A percentile compares a stretch with the other conserved stretches of the same genome.
Conservation (phyloP, 2,797 vertebrate species). For the Platyrinchus mystaceus region DNA sequence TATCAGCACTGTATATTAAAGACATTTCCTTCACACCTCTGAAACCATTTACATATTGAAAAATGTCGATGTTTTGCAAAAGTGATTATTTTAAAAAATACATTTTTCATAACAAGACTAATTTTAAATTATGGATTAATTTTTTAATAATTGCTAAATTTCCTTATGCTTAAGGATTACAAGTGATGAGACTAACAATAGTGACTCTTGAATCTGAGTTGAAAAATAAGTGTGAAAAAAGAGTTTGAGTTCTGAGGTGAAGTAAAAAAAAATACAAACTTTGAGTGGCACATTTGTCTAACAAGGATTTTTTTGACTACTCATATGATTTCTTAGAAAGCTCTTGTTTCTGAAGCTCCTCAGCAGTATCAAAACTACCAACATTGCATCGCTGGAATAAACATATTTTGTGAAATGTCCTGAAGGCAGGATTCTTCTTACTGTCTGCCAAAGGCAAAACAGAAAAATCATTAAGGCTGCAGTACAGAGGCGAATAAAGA, state of each 20-base stretch:
- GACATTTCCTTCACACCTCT: constrained; percentile 53
- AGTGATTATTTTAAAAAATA: not conserved
- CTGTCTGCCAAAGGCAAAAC: not conserved
- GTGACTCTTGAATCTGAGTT: not conserved
- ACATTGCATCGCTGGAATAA: not conserved
- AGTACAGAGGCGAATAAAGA: not conserved
- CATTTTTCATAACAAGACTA: not conserved
- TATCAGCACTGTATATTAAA: constrained; percentile 63
- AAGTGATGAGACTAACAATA: not conserved
- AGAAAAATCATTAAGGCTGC: not conserved
- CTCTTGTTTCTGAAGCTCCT: not conserved
- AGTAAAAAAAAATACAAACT: not conserved
- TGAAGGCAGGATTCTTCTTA: constrained; percentile 23
- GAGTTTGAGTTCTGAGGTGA: not conserved
- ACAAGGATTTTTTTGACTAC: not conserved
- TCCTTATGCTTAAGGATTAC: not conserved
- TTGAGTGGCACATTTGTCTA: not conserved
- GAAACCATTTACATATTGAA: constrained; percentile 50
- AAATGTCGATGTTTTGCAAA: not conserved
- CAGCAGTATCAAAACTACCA: not conserved
- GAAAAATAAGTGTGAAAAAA: not conserved
- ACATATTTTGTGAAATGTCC: not conserved
- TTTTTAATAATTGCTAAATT: not conserved
- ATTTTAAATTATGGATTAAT: not conserved
- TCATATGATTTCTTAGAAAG: not conserved